Base-by-base conservation (phyloP, 1,140 invertebrate species). In the Anadara kagoshimensis region DNA sequence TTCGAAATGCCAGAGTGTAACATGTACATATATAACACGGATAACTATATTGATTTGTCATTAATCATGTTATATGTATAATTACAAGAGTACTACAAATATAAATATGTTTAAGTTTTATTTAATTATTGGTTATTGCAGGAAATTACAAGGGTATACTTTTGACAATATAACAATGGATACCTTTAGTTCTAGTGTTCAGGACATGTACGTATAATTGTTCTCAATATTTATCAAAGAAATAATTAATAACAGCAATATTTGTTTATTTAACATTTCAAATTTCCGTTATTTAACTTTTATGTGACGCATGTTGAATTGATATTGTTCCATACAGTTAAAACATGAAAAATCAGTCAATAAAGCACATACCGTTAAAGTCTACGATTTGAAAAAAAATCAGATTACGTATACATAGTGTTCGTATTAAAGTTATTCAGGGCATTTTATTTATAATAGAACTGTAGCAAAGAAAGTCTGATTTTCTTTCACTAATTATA, bases 151-250 rank as follows among this genome's bases (percentile, higher is more conserved):
- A 47, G 59, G 61, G n/a, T 69, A 77, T 56, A 41, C 65, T 10
- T 71, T 77, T 72, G 69, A 73, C 36, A 73, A 73, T 41, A 26
- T 73, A 14, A 77, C 66, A 8, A 56, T 51, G 45, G 56, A 73
- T 56, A 65, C 70, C 58, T 73, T 72, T n/a, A 10, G 14, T 1
- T 51, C 58, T n/a, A 56, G 51, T 54, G 69, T 77, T 14, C 67
- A 64, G 44, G 36, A 59, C 29, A 72, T 73, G 70, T 73, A 66
- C 73, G 70, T 66, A 51, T 51, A 8, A 18, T 51, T 16, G 14
- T 20, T 18, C 14, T 18, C 8, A 61, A 47, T 58, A 24, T 11
- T 44, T 61, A 62, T n/a, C 43, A 24, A 12, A 61, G n/a, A 29
- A 58, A 22, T 44, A 51, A 49, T 24, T n/a, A 18, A 51, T 51